Evolutionary conservation across 2,113 vertebrate genomes (phyloP), one percentile per base, ranked within the genome.

Genomic region (Pipa parva): DNA sequence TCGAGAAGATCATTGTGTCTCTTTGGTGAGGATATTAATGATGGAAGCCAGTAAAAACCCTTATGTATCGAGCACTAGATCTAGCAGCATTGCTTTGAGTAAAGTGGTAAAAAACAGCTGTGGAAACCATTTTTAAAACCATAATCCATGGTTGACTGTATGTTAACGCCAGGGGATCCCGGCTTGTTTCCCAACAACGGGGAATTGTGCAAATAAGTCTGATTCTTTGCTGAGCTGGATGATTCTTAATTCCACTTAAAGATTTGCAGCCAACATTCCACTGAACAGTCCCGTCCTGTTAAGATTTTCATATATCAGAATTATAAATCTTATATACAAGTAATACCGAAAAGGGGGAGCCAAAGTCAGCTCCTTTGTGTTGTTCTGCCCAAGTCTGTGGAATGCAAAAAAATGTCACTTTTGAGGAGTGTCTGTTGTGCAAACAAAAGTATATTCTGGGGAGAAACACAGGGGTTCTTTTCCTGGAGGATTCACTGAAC

Each of bases 401-500:
- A 39, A 33, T 50, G 28, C 17, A 36, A 24, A 17, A 79, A 79
- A 73, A 61, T 63, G 73, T 67, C 59, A 76, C 61, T 28, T 7
- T 2, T 36, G 55, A n/a, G 67, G 76, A 61, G 73, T 67, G 75
- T 78, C 46, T 79, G 68, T 79, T 63, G 84, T 39, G 81, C 73
- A 79, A 72, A 62, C 73, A 73, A 65, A 76, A 59, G 3, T 64
- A 76, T 73, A 76, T 72, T 79, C 78, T 68, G 52, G 71, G 76
- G 71, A n/a, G 6, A 72, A 72, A 24, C 59, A 7, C 2, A 0
- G 28, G 17, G 15, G 57, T 74, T 72, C 56, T 72, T 72, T 31
- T 64, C 5, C 37, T 3, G 39, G 18, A 0, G 1, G 26, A 0
- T 15, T 91, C 89, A 97, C 68, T 97, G 95, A 52, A 91, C 77